Conservation (phyloP, 2,888 invertebrate species). For the Macrophya alboannulata region DNA sequence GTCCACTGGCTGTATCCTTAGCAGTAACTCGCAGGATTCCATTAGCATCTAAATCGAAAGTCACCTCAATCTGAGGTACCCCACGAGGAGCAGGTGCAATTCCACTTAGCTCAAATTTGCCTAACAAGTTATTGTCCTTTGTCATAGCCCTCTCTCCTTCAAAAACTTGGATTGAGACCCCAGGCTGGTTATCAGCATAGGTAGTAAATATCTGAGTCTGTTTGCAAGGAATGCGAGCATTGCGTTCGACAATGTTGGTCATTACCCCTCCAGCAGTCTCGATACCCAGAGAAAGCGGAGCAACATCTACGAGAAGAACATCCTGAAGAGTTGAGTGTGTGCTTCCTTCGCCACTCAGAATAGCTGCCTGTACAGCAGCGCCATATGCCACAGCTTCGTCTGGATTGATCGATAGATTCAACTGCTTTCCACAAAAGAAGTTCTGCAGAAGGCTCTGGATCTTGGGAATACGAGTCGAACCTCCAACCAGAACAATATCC, state of each 20-base stretch:
- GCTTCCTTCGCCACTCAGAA: constrained; percentile 90
- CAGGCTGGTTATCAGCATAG: constrained; percentile 98
- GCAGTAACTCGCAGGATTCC: constrained; percentile 89
- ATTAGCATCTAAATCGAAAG: constrained; percentile 95
- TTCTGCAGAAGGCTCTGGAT: constrained; percentile 98
- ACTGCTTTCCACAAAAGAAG: constrained; percentile 97
- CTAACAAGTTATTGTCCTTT: constrained; percentile 96
- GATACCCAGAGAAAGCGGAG: constrained; percentile 94
- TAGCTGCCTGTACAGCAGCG: constrained; percentile 98
- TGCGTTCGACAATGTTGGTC: constrained; percentile 98
- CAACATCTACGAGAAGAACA: constrained; percentile 95
- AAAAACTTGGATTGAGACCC: constrained; percentile 95
- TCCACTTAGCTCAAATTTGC: constrained; percentile 97
- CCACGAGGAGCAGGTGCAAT: constrained; percentile 97
- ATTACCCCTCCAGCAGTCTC: constrained; percentile 96
- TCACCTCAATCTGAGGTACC: constrained; percentile 94
- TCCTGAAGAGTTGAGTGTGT: constrained; percentile 95
- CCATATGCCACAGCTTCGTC: constrained; percentile 99
- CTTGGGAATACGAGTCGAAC: constrained; percentile 98
- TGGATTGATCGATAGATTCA: constrained; percentile 98
- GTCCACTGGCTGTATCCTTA: constrained; percentile 84
- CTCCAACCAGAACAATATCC: constrained; percentile 97
- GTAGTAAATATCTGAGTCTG: constrained; percentile 98
- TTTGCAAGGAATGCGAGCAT: constrained; percentile 98
- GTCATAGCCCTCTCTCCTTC: constrained; percentile 98